Percentiles rank a stretch among this genome's conserved stretches.
Conservation (phyloP, 2,797 vertebrate genomes). For the Podarcis siculus region DNA sequence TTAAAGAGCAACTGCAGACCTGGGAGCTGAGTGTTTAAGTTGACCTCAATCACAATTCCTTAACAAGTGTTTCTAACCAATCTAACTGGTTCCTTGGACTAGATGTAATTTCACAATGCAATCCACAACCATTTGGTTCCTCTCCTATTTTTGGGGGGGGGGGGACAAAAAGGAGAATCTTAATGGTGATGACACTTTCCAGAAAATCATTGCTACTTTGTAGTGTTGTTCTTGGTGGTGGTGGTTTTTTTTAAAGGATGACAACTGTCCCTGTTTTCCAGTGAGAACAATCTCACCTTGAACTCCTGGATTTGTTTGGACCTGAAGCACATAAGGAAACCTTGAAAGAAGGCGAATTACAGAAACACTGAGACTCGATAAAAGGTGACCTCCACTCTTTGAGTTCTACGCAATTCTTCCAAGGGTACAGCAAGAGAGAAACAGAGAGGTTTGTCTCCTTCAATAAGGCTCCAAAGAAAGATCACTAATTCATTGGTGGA, state of each 20-base stretch:
- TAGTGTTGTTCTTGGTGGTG: background rate
- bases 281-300: background rate
- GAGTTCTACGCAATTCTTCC: background rate
- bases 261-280: background rate
- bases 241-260: background rate
- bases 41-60: background rate
- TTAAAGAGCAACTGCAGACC: background rate
- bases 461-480: background rate
- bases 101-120: too few relatives aligned
- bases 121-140: background rate
- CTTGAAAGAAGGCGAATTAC: background rate
- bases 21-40: background rate
- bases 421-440: background rate
- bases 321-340: background rate
- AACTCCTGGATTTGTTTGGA: conserved; percentile 2
- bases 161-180: background rate
- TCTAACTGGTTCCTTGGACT: conserved; percentile 1
- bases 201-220: background rate
- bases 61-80: conserved; percentile 33
- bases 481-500: background rate
- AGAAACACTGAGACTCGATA: background rate
- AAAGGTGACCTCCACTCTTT: background rate
- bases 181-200: background rate
- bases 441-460: background rate
- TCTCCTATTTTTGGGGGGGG: too few relatives aligned